Evolutionary conservation across 2,888 invertebrate species (phyloP).

Genomic region (Diarsia brunnea): DNA sequence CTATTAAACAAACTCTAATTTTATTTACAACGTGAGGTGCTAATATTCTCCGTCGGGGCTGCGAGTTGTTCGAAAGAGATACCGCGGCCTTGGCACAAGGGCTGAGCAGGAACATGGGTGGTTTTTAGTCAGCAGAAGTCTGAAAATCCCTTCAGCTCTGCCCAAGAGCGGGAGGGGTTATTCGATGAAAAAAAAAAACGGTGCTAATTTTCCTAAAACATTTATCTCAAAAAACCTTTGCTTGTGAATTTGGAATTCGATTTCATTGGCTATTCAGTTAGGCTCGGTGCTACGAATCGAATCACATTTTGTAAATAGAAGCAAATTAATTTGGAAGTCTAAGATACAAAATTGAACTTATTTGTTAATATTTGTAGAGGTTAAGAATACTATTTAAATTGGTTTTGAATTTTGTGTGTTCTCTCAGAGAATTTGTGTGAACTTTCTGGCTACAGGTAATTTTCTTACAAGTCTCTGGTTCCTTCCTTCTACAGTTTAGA

Average conservation of each 20-base stretch:
- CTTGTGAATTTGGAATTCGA: slow-evolving; percentile 29
- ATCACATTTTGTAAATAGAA: slow-evolving; percentile 39
- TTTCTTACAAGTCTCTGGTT: background rate
- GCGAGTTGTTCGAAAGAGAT: too few species aligned
- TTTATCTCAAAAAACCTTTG: background rate
- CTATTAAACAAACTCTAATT: background rate
- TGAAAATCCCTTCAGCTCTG: too few species aligned
- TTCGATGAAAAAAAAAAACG: too few species aligned
- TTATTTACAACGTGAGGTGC: background rate
- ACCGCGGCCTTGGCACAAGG: too few species aligned
- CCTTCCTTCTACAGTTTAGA: background rate
- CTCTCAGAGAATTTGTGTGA: background rate
- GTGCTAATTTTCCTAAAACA: too few species aligned
- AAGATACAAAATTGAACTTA: slow-evolving; percentile 5
- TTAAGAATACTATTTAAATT: background rate
- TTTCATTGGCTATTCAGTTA: slow-evolving; percentile 38
- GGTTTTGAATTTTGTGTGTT: background rate
- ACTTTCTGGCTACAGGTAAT: too few species aligned
- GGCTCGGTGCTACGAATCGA: background rate
- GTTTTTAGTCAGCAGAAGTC: too few species aligned
- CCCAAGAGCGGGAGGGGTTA: too few species aligned
- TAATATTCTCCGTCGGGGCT: too few species aligned
- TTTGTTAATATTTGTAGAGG: slow-evolving; percentile 6
- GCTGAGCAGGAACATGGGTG: too few species aligned
- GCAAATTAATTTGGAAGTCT: slow-evolving; percentile 27